Evolutionary conservation across 2,113 vertebrate genomes (phyloP).

Genomic region (Upupa epops): DNA sequence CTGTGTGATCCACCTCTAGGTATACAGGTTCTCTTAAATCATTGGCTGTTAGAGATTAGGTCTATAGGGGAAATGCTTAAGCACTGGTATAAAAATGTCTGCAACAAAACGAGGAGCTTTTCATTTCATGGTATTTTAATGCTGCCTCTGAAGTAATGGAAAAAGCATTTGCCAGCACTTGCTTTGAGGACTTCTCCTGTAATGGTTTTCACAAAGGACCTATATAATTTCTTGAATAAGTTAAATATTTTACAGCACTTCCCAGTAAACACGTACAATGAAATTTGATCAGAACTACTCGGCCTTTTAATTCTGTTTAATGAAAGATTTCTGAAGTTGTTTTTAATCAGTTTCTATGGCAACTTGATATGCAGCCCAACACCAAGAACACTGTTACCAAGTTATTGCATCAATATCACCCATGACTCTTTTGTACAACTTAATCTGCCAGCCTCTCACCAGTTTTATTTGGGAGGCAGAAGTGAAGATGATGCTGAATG

Average conservation of each 20-base stretch:
- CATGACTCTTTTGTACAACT: not conserved
- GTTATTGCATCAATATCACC: not conserved
- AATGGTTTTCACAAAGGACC: slow-evolving; percentile 66
- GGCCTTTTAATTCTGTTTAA: slow-evolving; percentile 42
- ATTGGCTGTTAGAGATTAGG: slow-evolving; percentile 11
- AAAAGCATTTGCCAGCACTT: slow-evolving; percentile 73
- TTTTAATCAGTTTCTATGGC: slow-evolving; percentile 7
- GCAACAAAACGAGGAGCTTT: slow-evolving; percentile 70
- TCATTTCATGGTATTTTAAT: slow-evolving; percentile 74
- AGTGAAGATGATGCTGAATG: not conserved
- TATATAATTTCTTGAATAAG: slow-evolving; percentile 34
- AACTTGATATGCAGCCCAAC: not conserved
- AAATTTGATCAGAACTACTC: slow-evolving; percentile 40
- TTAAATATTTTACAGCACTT: too few species aligned
- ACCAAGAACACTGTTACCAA: not conserved
- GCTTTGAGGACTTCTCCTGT: slow-evolving; percentile 72
- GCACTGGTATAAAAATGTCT: slow-evolving; percentile 59
- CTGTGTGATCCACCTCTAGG: slow-evolving; percentile 31
- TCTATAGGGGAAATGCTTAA: slow-evolving; percentile 60
- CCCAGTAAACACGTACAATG: slow-evolving; percentile 51
- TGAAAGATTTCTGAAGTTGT: slow-evolving; percentile 14
- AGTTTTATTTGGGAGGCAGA: not conserved
- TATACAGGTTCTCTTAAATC: slow-evolving; percentile 51
- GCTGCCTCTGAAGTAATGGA: slow-evolving; percentile 69
- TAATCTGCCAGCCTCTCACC: not conserved